Percentiles rank a stretch among this genome's conserved stretches.
These are phyloP conservation scores for Drosophila demipolita DNA, from an alignment of 2,888 invertebrate genomes.

Conservation along the genomic window DNA sequence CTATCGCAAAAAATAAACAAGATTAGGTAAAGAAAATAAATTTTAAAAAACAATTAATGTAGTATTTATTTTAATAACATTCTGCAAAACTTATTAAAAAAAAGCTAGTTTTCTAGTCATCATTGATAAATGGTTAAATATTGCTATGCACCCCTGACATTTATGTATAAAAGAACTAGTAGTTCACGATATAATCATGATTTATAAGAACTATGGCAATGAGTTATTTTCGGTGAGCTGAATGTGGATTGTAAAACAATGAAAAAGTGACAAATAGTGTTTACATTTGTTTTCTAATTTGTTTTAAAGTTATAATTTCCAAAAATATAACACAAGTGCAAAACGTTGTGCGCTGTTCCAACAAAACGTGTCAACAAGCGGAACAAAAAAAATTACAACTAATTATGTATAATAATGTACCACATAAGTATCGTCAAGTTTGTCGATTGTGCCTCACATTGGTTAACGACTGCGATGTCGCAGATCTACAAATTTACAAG, in stretches of 20 bases:
- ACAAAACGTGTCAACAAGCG: conserved; percentile 42
- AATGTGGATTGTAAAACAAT: conserved; percentile 75
- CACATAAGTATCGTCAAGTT: conserved; percentile 96
- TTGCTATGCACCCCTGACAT: conserved; percentile 12
- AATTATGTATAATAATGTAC: conserved; percentile 96
- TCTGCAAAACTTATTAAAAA: conserved; percentile 1
- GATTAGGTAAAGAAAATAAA: neutral
- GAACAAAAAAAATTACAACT: conserved; percentile 39
- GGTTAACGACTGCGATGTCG: conserved; percentile 90
- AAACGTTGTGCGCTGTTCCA: conserved; percentile 47
- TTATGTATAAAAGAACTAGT: conserved; percentile 36
- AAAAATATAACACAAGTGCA: conserved; percentile 55
- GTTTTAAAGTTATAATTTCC: conserved; percentile 71
- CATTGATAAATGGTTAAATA: conserved; percentile 2
- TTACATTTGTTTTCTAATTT: conserved; percentile 77
- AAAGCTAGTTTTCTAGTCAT: conserved; percentile 8
- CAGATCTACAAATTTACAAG: conserved; percentile 86
- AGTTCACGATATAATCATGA: conserved; percentile 38
- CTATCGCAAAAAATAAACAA: neutral
- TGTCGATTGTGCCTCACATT: conserved; percentile 96
- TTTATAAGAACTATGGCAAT: conserved; percentile 40
- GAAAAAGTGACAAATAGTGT: conserved; percentile 75
- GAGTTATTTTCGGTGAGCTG: conserved; percentile 68
- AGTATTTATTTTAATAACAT: neutral
- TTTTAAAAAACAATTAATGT: neutral